Percentiles rank a stretch among this genome's conserved stretches.
These are phyloP conservation scores for Butastur rufipennis DNA, from an alignment of 2,113 vertebrate genomes.

Conservation along the genomic window DNA sequence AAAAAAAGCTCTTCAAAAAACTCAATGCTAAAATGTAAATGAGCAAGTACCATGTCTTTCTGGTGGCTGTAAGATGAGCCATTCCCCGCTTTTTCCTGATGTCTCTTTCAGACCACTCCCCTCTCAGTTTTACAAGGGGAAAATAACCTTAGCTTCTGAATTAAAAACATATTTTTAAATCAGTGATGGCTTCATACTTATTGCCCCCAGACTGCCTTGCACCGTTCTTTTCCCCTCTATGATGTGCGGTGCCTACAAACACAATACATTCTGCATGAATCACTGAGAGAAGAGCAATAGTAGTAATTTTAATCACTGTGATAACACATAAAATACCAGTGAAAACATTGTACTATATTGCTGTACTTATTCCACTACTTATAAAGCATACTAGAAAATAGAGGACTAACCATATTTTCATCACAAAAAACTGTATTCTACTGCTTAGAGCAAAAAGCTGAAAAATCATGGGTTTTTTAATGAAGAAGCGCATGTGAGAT, in stretches of 20 bases:
- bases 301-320: background rate
- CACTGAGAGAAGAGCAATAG: background rate
- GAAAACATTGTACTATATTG: background rate
- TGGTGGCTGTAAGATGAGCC: background rate
- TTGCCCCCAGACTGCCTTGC: background rate
- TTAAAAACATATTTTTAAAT: background rate
- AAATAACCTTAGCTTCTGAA: background rate
- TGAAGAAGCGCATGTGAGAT: background rate
- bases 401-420: background rate
- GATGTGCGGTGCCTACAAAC: background rate
- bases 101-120: background rate
- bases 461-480: background rate
- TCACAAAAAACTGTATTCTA: background rate
- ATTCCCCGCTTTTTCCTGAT: background rate
- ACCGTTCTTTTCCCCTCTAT: too few species aligned
- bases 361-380: background rate
- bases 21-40: background rate
- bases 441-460: background rate
- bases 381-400: background rate
- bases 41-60: too few species aligned
- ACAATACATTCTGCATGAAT: rapidly evolving
- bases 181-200: background rate
- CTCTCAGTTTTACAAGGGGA: background rate
- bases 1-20: background rate
- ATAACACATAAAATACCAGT: background rate